A percentile compares a stretch with the other conserved stretches of the same genome.
Evolutionary conservation across 2,888 invertebrate genomes (phyloP).

Genomic region (Philhelius pedissequus): DNA sequence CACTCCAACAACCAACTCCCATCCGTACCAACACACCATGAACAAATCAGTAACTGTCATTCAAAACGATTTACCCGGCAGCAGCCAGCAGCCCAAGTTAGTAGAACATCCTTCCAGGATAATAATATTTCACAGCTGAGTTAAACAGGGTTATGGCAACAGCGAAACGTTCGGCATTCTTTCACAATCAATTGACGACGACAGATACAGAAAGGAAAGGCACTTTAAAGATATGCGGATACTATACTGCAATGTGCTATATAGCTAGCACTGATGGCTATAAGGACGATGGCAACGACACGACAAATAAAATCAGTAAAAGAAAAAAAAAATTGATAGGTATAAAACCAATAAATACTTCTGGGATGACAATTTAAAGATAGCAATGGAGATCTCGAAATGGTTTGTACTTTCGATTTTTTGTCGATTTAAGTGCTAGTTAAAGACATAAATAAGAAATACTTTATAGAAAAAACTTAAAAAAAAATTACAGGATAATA

Average conservation of each 20-base stretch:
- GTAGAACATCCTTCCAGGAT: not conserved
- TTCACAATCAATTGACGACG: conserved; percentile 31
- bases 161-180: conserved; percentile 6
- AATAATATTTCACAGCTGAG: conserved; percentile 46
- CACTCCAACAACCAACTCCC: not conserved
- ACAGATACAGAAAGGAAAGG: not conserved
- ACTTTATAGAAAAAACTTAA: not conserved
- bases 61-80: not conserved
- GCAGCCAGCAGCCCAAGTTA: not conserved
- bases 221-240: not conserved
- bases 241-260: not conserved
- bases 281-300: not conserved
- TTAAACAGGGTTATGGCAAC: conserved; percentile 13
- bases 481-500: too few relatives aligned
- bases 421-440: conserved; percentile 10
- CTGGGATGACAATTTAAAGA: conserved; percentile 13
- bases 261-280: not conserved
- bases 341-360: conserved; percentile 45
- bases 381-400: conserved; percentile 20
- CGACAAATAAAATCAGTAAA: not conserved
- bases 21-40: not conserved
- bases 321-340: conserved; percentile 18
- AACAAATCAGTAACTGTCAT: not conserved
- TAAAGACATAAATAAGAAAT: not conserved
- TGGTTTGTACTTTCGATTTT: conserved; percentile 10